Conservation (phyloP, 1,140 invertebrate genomes). For the Cyclina sinensis region DNA sequence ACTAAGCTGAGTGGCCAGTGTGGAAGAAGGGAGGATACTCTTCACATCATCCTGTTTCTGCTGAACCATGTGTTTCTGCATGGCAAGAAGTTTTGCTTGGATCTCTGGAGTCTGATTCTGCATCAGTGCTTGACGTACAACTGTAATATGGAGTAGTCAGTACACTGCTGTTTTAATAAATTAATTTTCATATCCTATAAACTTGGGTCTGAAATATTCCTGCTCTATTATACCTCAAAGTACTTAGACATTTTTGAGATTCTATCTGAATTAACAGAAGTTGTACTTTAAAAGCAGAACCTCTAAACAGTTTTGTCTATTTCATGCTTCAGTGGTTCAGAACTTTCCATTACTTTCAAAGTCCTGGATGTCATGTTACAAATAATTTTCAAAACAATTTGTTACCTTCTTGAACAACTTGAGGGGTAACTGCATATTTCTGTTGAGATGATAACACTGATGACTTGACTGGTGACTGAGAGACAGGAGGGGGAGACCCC, state of each 20-base stretch:
- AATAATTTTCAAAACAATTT: no score
- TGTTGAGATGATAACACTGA: constrained; percentile 68
- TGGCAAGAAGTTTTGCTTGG: constrained; percentile 95
- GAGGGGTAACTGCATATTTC: constrained; percentile 85
- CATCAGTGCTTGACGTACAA: constrained; percentile 87
- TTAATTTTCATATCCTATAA: no score
- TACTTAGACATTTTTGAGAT: no score
- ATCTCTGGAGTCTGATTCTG: constrained; percentile 96
- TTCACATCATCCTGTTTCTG: constrained; percentile 76
- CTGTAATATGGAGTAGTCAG: constrained; percentile 82
- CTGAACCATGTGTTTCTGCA: constrained; percentile 91
- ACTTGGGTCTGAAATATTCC: no score
- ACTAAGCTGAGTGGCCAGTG: background rate
- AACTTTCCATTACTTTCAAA: no score
- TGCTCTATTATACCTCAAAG: no score
- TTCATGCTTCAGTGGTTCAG: no score
- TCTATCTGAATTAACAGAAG: no score
- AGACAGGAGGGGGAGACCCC: constrained; percentile 49
- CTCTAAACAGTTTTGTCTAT: no score
- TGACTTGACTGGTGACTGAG: constrained; percentile 47
- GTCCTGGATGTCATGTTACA: no score
- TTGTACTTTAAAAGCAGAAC: no score
- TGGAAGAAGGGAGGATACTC: constrained; percentile 27
- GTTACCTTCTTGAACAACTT: constrained; percentile 86
- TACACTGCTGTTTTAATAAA: no score